Evolutionary conservation across 2,888 invertebrate genomes (phyloP).

Genomic region (Hypselothyrea guttata): DNA sequence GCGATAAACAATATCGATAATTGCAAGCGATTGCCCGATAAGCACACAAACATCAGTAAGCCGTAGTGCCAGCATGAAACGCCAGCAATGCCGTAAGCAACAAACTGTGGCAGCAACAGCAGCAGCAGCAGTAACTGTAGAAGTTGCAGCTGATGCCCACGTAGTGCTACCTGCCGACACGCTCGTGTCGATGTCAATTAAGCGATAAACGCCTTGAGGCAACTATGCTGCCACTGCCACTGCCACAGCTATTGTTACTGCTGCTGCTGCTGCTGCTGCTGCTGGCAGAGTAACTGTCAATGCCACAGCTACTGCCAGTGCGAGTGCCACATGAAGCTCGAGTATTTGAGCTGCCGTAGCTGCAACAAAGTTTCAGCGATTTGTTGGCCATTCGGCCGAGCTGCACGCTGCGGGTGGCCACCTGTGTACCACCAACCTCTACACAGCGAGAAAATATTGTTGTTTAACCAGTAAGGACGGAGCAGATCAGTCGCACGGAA

Average conservation of each 20-base stretch:
- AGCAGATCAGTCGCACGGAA: no score
- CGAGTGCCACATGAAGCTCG: no score
- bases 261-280: background rate
- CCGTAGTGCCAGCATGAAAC: background rate
- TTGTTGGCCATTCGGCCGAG: constrained; percentile 46
- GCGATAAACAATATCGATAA: constrained; percentile 49
- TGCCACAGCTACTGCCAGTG: background rate
- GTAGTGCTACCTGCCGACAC: constrained; percentile 4
- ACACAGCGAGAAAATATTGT: no score
- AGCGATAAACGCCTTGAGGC: constrained; percentile 51
- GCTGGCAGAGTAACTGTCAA: background rate
- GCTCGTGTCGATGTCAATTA: constrained; percentile 53
- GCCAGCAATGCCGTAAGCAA: background rate
- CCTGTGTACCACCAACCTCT: background rate
- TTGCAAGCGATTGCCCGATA: constrained; percentile 39
- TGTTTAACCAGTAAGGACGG: no score
- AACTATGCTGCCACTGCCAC: constrained; percentile 1
- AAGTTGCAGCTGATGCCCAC: constrained; percentile 5
- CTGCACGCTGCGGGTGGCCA: constrained; percentile 25
- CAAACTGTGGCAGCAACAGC: constrained; percentile 10
- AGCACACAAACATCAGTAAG: constrained; percentile 3
- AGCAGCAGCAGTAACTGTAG: no score
- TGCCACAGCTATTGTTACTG: constrained; percentile 3
- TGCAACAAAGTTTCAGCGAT: constrained; percentile 53
- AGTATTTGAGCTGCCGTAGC: constrained; percentile 1